phyloP scores from a whole-genome alignment of 2,888 invertebrate species.

The Oegoconia quadripuncta region DNA sequence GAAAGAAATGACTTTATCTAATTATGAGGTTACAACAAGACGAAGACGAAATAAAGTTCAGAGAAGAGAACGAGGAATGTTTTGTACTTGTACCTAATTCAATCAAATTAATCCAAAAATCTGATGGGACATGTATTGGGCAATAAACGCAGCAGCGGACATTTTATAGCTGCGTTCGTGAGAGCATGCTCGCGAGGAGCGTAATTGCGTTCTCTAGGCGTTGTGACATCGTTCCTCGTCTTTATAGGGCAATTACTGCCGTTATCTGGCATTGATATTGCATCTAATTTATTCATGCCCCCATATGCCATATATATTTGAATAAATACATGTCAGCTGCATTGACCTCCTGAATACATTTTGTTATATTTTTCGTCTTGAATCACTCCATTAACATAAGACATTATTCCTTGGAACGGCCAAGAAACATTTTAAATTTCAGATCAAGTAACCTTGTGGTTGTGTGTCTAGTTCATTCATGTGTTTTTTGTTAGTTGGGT shows the following conservation, averaged over 20 bases:
- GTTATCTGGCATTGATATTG: constrained; percentile 77
- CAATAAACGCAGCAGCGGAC: constrained; percentile 53
- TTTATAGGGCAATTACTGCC: constrained; percentile 75
- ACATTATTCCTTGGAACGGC: constrained; percentile 33
- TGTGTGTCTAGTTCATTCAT: too few species aligned
- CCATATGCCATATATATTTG: constrained; percentile 47
- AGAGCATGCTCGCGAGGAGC: constrained; percentile 59
- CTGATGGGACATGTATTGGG: constrained; percentile 42
- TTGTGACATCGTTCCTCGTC: constrained; percentile 69
- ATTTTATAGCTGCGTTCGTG: constrained; percentile 63
- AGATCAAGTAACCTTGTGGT: constrained; percentile 26
- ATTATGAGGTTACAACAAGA: too few species aligned
- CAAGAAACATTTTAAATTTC: constrained; percentile 32
- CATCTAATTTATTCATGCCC: constrained; percentile 69
- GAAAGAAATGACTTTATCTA: too few species aligned
- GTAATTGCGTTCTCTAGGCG: constrained; percentile 69
- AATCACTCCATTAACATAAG: constrained; percentile 43
- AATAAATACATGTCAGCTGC: constrained; percentile 61
- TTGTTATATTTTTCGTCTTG: constrained; percentile 30
- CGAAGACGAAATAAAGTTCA: too few species aligned
- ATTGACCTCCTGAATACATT: constrained; percentile 44
- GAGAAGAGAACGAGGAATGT: too few species aligned
- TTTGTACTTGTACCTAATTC: too few species aligned
- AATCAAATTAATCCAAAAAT: constrained; percentile 42
- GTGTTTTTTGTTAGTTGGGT: too few species aligned